Percentiles rank a stretch among this genome's conserved stretches.
Evolutionary conservation across 2,797 vertebrate species (phyloP).

Genomic region (Pelobates cultripes): DNA sequence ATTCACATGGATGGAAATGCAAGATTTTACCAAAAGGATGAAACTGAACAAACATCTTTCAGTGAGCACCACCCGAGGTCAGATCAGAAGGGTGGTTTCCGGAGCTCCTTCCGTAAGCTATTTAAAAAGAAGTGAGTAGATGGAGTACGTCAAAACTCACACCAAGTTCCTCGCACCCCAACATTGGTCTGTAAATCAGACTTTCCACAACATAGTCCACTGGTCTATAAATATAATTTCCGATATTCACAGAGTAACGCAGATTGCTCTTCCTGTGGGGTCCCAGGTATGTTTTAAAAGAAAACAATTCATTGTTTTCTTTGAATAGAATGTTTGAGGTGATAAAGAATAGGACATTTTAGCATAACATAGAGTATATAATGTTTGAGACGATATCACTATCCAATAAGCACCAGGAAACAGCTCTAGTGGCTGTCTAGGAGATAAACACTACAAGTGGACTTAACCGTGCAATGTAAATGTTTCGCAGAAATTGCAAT

Average conservation of each 20-base stretch:
- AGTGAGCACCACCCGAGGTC: constrained; percentile 89
- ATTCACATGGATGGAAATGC: constrained; percentile 80
- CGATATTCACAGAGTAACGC: constrained; percentile 35
- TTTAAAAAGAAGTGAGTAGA: constrained; percentile 97
- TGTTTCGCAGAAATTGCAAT: too few species aligned
- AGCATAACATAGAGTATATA: too few species aligned
- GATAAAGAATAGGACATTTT: too few species aligned
- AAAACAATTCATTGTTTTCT: background rate
- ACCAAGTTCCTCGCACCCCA: constrained; percentile 43
- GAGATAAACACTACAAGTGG: too few species aligned
- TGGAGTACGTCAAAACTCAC: constrained; percentile 61
- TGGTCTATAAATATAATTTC: constrained; percentile 12
- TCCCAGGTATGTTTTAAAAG: background rate
- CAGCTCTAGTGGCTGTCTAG: too few species aligned
- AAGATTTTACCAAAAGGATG: constrained; percentile 80
- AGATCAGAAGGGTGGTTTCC: constrained; percentile 93
- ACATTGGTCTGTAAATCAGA: constrained; percentile 58
- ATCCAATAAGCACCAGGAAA: too few species aligned
- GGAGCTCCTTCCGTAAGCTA: constrained; percentile 97
- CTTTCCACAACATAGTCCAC: constrained; percentile 51
- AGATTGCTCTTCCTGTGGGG: constrained; percentile 3
- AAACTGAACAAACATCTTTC: constrained; percentile 81
- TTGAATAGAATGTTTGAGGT: too few species aligned
- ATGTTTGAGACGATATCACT: too few species aligned
- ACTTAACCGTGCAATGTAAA: too few species aligned